phyloP scores from a whole-genome alignment of 2,888 invertebrate species.

The Ophion ventricosus region DNA sequence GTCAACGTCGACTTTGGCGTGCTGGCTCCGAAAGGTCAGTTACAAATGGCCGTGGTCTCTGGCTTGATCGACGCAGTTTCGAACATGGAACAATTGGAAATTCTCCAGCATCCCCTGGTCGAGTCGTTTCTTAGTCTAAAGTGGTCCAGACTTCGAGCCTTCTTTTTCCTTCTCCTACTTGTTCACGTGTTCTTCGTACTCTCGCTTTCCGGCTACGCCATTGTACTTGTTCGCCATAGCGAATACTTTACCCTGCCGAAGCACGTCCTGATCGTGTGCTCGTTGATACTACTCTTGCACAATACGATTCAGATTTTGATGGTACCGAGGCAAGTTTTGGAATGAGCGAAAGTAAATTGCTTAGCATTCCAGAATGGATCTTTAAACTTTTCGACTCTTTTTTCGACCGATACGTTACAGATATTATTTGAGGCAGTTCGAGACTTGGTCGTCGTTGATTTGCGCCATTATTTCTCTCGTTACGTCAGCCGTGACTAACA shows the following conservation, averaged over 20 bases:
- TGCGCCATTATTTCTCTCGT: conserved; percentile 79
- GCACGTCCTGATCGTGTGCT: conserved; percentile 74
- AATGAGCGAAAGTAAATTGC: conserved; percentile 6
- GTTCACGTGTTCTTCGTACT: conserved; percentile 82
- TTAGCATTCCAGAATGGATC: too few species aligned
- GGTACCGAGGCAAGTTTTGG: conserved; percentile 72
- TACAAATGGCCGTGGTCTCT: conserved; percentile 83
- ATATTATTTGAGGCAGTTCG: conserved; percentile 81
- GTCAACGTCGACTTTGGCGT: conserved; percentile 80
- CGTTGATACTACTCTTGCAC: conserved; percentile 68
- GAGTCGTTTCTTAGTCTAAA: conserved; percentile 84
- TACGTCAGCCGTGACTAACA: conserved; percentile 72
- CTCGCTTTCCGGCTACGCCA: conserved; percentile 81
- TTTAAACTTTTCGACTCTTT: neutral
- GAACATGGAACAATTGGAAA: conserved; percentile 80
- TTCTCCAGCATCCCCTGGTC: conserved; percentile 84
- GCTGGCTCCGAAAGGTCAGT: conserved; percentile 79
- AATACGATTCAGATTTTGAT: conserved; percentile 76
- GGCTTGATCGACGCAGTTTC: conserved; percentile 81
- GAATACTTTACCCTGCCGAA: conserved; percentile 69
- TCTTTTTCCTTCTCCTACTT: conserved; percentile 83
- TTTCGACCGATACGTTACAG: conserved; percentile 56
- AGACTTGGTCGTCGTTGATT: conserved; percentile 82
- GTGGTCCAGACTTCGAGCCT: conserved; percentile 84
- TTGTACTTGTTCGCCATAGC: conserved; percentile 65